Evolutionary conservation across 2,113 vertebrate species (phyloP), one percentile per base, ranked within the genome.

Genomic region (Crocuta crocuta): DNA sequence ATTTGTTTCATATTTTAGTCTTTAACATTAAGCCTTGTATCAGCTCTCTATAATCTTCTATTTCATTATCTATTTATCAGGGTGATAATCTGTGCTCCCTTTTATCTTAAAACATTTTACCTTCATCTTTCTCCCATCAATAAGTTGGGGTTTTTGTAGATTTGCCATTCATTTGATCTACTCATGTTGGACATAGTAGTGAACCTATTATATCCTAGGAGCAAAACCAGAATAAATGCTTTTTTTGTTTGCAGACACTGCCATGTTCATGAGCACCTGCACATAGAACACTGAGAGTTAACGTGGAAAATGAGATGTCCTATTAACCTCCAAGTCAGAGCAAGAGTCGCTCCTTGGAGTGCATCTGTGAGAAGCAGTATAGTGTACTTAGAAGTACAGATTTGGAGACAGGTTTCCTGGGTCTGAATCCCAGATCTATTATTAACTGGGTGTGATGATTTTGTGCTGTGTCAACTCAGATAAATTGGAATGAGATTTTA

Each of bases 41-140:
- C 73, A 85, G 31, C 58, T 96, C 28, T 68, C 31, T 65, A 4
- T 28, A 35, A 63, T 53, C 12, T 24, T 85, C 55, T 87, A 92
- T 92, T 97, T 96, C 90, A 97, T 96, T 92, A 96, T 86, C 39
- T 97, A 95, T 96, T 97, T 95, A 96, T 94, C 93, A 94, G 74
- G 74, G 26, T 63, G 48, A 63, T 92, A 84, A 74, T 94, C 45
- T 71, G 15, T 58, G 17, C 26, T 91, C 28, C 23, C 80, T 95
- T 96, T 97, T 84, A 95, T 92, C 93, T 94, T 96, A 94, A 96
- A 96, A 84, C 2, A 48, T 79, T 12, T 48, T 65, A 21, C 79
- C 74, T 94, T 91, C 31, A 79, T 80, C 70, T 90, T 92, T 86
- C 3, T 7, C 13, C 63, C 50, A 76, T 70, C 10, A 35, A 13